Evolutionary conservation across 1,140 invertebrate genomes (phyloP), one percentile per base, ranked within the genome.

Genomic region (Mamestra configurata): DNA sequence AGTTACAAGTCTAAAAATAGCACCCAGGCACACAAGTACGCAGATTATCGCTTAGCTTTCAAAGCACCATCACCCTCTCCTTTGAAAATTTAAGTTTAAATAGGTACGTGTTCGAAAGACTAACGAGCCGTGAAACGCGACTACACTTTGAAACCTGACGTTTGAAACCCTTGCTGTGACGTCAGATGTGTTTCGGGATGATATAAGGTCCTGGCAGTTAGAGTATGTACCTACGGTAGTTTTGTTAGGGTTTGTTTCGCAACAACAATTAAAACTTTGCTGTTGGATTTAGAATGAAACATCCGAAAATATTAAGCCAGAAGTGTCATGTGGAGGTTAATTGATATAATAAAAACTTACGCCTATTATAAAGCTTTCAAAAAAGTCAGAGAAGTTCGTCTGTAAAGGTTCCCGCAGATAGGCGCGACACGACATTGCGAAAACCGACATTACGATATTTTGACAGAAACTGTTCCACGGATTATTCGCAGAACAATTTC

Each of bases 121-220:
- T 37, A 64, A 37, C 35, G 59, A 64, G 6, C 59, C 59, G 35
- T 40, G n/a, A 18, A 40, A 64, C 59, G 8, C 18, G 59, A 64
- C 31, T 37, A 40, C 31, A 64, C 59, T 64, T 64, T 64, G 59
- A 40, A 31, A 31, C 35, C 27, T 37, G 31, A 61, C 59, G 59
- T 37, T 18, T 61, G 59, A 18, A 61, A 61, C 59, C 18, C 18
- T 64, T 37, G 0, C 27, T 15, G 6, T 64, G 35, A 64, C 35
- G 59, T 55, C 8, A 55, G 18, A 55, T 24, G 7, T 18, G 2
- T 49, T 49, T 59, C 15, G 31, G 55, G 10, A 15, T 31, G 31
- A 24, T 24, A 15, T n/a, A 4, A n/a, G 43, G 43, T 0, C 43
- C 43, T 15, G 13, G 15, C 13, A 15, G 13, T n/a, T 31, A 31